Evolutionary conservation across 2,797 vertebrate genomes (phyloP), one percentile per base, ranked within the genome.

Genomic region (Emys orbicularis): DNA sequence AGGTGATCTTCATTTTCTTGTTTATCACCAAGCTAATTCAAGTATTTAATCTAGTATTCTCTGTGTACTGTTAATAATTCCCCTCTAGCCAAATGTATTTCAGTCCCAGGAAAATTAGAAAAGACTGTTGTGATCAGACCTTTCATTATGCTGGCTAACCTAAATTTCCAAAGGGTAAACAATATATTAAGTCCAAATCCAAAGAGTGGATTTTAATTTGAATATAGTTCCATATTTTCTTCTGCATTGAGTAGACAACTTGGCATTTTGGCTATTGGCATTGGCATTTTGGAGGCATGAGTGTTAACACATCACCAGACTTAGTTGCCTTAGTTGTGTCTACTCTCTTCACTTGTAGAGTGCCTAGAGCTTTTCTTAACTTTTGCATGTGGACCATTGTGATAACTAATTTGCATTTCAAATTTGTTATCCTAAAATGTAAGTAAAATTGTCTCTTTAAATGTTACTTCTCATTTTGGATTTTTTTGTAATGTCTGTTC

Each of bases 401-500:
- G 84, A 91, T 61, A 72, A 83, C 5, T 27, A 27, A 44, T 27
- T 44, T 41, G 21, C 6, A 15, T 4, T 44, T 1, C n/a, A 74
- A 25, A 74, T 72, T 41, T 1, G 8, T 76, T 87, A 50, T 31
- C 4, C 92, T 59, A 77, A 94, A 96, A 87, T 7, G 0, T 53
- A 76, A 5, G 37, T 94, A 59, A 80, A 90, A 81, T 25, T 54
- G 91, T 6, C 90, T 52, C 19, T 84, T 92, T 72, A 65, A 83
- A 25, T 4, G 25, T 29, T 79, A 34, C 31, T 83, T 83, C 57
- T 76, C 84, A 61, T 93, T 79, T 80, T 80, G 68, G 94, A 41
- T 92, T 12, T 77, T 74, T 81, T 83, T 87, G 76, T 95, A 88
- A 90, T 88, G 56, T 87, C 87, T 89, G 12, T 50, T 76, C 74